Conservation (phyloP, 2,888 invertebrate species). For the Orthonychiurus folsomi region DNA sequence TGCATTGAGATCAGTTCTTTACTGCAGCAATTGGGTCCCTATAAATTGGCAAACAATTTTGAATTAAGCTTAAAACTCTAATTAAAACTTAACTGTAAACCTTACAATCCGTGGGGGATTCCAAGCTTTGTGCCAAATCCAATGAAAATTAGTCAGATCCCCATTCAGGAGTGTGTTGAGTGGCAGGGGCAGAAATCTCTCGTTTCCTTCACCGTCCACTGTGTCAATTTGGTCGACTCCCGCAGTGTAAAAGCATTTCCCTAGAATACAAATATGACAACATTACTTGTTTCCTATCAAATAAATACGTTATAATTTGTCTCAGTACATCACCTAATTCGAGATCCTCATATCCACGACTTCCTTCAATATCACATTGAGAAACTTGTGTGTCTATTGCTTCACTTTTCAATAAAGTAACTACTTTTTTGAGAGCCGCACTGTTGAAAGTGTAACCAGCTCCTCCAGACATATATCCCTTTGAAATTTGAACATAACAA, state of each 20-base stretch:
- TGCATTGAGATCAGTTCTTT: not conserved
- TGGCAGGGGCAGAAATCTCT: constrained; percentile 32
- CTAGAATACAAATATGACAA: constrained; percentile 16
- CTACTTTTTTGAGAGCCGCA: constrained; percentile 17
- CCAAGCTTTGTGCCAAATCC: constrained; percentile 38
- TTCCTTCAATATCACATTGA: constrained; percentile 21
- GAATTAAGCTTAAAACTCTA: too few species aligned
- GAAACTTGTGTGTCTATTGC: too few species aligned
- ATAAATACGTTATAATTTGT: not conserved
- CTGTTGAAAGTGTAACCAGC: constrained; percentile 36
- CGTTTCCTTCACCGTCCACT: constrained; percentile 22
- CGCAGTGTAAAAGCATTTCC: constrained; percentile 31
- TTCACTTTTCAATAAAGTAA: constrained; percentile 11
- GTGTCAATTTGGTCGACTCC: constrained; percentile 25
- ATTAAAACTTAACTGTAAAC: not conserved
- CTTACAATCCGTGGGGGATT: constrained; percentile 30
- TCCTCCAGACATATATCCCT: constrained; percentile 39
- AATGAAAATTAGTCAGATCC: constrained; percentile 30
- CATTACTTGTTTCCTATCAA: not conserved
- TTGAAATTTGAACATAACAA: not conserved
- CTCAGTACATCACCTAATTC: constrained; percentile 29
- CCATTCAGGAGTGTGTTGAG: constrained; percentile 24
- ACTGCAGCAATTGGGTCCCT: not conserved
- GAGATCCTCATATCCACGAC: constrained; percentile 32
- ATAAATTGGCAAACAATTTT: too few species aligned